A percentile compares a stretch with the other conserved stretches of the same genome.
Conservation (phyloP, 2,113 vertebrate genomes). For the Genyomyrus donnyi region DNA sequence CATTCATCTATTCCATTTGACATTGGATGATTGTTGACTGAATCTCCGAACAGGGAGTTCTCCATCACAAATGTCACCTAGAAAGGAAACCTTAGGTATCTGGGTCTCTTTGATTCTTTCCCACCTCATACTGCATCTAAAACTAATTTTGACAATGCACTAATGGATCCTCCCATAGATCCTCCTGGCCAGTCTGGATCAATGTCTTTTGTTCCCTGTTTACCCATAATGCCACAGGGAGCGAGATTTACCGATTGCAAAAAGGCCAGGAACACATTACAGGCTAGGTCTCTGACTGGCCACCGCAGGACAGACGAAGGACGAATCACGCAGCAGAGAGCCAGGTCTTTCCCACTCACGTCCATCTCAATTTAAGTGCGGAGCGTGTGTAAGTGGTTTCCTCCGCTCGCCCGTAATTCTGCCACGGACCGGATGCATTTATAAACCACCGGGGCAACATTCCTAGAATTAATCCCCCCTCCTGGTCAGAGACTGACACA, state of each 20-base stretch:
- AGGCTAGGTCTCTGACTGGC: neutral
- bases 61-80: neutral
- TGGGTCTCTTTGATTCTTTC: neutral
- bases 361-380: neutral
- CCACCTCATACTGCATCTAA: neutral
- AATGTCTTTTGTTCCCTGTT: neutral
- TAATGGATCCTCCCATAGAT: neutral
- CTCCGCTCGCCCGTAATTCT: neutral
- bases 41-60: neutral
- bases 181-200: neutral
- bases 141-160: neutral
- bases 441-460: neutral
- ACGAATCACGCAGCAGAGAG: neutral
- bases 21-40: neutral
- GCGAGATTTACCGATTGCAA: neutral
- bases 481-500: neutral
- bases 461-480: neutral
- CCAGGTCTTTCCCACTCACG: neutral
- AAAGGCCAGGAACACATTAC: neutral
- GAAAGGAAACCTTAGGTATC: neutral
- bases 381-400: neutral
- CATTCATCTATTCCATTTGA: neutral
- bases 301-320: neutral
- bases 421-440: neutral
- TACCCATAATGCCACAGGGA: neutral